These are phyloP conservation scores for Tauraco hartlaubi DNA, from an alignment of 2,797 vertebrate species.

Conservation along the genomic window DNA sequence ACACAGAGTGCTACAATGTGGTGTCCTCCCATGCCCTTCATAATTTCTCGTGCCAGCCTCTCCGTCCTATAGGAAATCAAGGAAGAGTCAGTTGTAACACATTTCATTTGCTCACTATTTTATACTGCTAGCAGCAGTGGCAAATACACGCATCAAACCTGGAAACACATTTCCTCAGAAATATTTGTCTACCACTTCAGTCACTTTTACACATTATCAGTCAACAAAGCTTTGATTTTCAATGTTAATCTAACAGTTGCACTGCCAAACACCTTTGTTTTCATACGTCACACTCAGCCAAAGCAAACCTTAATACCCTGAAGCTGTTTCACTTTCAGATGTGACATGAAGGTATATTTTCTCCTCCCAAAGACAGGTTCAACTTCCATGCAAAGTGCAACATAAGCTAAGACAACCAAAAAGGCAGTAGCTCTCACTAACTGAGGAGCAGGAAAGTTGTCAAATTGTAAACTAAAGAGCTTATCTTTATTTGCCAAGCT, in stretches of 20 bases:
- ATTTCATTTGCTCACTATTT: background rate
- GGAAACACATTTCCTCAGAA: background rate
- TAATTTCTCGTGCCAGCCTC: conserved; percentile 95
- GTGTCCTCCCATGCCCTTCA: conserved; percentile 98
- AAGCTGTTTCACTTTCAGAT: background rate
- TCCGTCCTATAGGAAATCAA: conserved; percentile 87
- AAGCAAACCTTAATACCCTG: conserved; percentile 34
- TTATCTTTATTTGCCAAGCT: background rate
- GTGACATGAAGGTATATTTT: background rate
- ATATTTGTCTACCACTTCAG: background rate
- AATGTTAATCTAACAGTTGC: conserved; percentile 51
- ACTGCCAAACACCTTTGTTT: conserved; percentile 11
- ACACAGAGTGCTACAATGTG: conserved; percentile 98
- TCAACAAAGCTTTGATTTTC: conserved; percentile 10
- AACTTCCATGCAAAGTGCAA: background rate
- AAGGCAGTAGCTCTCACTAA: background rate
- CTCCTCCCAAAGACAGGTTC: background rate
- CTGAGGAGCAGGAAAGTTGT: background rate
- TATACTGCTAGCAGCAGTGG: background rate
- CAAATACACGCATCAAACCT: background rate
- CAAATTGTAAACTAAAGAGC: background rate
- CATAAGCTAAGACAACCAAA: background rate
- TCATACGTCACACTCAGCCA: background rate
- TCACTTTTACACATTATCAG: background rate
- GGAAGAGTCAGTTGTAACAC: background rate